phyloP scores from a whole-genome alignment of 2,888 invertebrate species.

The Corbicula japonica region DNA sequence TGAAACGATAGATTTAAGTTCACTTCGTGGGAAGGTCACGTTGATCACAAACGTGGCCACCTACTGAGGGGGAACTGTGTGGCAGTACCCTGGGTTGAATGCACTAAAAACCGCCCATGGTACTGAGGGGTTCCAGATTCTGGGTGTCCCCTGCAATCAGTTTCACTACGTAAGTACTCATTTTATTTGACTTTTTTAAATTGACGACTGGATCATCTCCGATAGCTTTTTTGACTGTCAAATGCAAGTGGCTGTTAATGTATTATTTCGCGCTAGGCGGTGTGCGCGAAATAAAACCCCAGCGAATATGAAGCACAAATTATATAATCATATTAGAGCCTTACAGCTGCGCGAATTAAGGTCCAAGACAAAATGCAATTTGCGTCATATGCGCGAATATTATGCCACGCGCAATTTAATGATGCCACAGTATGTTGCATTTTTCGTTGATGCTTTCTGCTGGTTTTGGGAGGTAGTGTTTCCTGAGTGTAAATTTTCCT shows the following conservation, averaged over 20 bases:
- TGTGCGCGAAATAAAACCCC: background rate
- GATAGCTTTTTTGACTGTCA: too few species aligned
- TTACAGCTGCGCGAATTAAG: too few species aligned
- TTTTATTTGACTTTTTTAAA: background rate
- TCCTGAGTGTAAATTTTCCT: too few species aligned
- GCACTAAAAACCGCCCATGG: constrained; percentile 86
- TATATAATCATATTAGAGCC: too few species aligned
- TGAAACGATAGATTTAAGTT: constrained; percentile 46
- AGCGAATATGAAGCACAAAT: background rate
- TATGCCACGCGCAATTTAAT: too few species aligned
- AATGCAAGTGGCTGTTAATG: too few species aligned
- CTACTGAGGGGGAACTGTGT: constrained; percentile 87
- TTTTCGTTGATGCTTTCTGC: too few species aligned
- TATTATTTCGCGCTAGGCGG: too few species aligned
- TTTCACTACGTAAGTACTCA: constrained; percentile 83
- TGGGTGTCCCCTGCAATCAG: constrained; percentile 88
- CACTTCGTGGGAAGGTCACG: constrained; percentile 73
- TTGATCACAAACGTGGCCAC: constrained; percentile 87
- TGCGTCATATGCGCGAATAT: too few species aligned
- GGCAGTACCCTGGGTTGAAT: constrained; percentile 87
- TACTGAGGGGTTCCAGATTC: constrained; percentile 81
- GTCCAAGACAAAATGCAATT: too few species aligned
- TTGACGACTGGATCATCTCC: background rate
- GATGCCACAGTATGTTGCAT: too few species aligned
- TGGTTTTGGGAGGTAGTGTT: too few species aligned